phyloP scores from a whole-genome alignment of 2,797 vertebrate genomes.

The Lithobates pipiens region DNA sequence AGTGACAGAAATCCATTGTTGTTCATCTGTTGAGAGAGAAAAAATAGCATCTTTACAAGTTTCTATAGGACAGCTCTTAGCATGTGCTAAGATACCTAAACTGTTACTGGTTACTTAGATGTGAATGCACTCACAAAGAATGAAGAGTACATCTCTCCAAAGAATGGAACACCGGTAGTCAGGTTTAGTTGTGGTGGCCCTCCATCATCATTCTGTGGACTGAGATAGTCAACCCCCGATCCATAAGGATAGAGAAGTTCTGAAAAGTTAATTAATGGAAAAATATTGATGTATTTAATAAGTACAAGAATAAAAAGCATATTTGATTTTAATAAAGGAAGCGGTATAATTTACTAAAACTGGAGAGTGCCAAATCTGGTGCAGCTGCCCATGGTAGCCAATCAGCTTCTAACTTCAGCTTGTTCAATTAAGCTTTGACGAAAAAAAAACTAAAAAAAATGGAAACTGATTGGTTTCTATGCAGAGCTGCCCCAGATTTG shows the following conservation, averaged over 20 bases:
- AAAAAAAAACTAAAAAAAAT: too few relatives aligned
- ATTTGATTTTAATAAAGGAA: too few relatives aligned
- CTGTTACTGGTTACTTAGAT: background rate
- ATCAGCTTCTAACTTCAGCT: too few relatives aligned
- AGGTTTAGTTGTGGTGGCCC: background rate
- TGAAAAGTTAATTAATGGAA: background rate
- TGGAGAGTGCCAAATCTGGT: too few relatives aligned
- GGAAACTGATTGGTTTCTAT: too few relatives aligned
- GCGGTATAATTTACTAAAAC: too few relatives aligned
- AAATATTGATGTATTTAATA: background rate
- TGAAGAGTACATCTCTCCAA: background rate
- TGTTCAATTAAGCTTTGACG: too few relatives aligned
- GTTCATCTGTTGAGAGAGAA: background rate
- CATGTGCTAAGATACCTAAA: background rate
- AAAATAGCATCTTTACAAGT: background rate
- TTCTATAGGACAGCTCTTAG: background rate
- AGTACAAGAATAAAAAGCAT: too few relatives aligned
- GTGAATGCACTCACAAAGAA: background rate
- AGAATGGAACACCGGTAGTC: background rate
- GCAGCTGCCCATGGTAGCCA: too few relatives aligned
- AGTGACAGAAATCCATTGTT: background rate
- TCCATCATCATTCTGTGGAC: background rate
- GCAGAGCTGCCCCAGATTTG: too few relatives aligned
- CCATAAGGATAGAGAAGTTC: conserved; percentile 2
- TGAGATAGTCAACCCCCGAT: background rate